Evolutionary conservation across 1,140 invertebrate genomes (phyloP).

Genomic region (Sminthurides bifidus): DNA sequence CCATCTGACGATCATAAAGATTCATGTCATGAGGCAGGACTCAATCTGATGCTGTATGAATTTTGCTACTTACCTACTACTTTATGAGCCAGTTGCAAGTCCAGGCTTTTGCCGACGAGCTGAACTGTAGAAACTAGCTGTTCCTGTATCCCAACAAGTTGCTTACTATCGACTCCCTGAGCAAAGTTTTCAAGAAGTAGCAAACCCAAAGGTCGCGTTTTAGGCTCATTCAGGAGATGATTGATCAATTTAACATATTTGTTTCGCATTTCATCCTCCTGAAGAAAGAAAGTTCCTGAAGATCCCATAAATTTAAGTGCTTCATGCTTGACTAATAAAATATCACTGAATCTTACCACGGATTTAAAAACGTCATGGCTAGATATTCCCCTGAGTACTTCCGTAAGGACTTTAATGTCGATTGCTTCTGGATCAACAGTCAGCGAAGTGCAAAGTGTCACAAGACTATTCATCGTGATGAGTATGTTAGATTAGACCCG

Average conservation of each 20-base stretch:
- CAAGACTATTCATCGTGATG: background rate
- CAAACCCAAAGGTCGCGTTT: conserved; percentile 16
- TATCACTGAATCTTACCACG: conserved; percentile 7
- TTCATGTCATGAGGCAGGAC: background rate
- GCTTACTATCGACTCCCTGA: background rate
- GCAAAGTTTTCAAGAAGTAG: conserved; percentile 13
- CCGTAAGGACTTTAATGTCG: conserved; percentile 14
- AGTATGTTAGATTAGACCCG: too few species aligned
- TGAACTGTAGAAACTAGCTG: conserved; percentile 15
- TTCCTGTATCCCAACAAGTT: conserved; percentile 17
- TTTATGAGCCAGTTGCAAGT: conserved; percentile 2
- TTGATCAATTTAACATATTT: conserved; percentile 9
- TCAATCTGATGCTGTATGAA: background rate
- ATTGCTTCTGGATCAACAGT: background rate
- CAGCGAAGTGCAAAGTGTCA: background rate
- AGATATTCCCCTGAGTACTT: conserved; percentile 6
- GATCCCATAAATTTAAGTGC: background rate
- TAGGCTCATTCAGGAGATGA: conserved; percentile 18
- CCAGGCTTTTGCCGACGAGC: conserved; percentile 13
- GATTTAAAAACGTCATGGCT: conserved; percentile 6
- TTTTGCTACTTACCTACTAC: background rate
- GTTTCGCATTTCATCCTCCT: conserved; percentile 23
- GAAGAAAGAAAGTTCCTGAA: conserved; percentile 4
- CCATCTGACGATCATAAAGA: too few species aligned
- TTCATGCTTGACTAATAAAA: background rate